Percentiles rank a stretch among this genome's conserved stretches.
These are phyloP conservation scores for Melanotaenia trifasciata DNA, from an alignment of 2,797 vertebrate species.

Conservation along the genomic window DNA sequence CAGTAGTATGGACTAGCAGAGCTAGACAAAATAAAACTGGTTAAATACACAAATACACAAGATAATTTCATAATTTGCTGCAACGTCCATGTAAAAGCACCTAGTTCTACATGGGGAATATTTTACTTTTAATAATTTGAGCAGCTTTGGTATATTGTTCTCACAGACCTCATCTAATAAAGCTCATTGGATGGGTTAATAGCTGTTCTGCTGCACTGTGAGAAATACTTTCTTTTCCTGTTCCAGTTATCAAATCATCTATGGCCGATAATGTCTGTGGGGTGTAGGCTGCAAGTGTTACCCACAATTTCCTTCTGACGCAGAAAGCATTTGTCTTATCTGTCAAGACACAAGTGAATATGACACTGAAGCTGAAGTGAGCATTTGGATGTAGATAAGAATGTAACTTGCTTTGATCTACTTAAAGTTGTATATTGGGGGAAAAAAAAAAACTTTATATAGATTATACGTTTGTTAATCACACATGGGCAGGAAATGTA, in stretches of 20 bases:
- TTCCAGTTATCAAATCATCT: conserved; percentile 44
- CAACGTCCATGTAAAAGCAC: conserved; percentile 3
- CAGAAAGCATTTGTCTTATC: conserved; percentile 45
- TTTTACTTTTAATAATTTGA: neutral
- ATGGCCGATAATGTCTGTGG: conserved; percentile 43
- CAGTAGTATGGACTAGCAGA: neutral
- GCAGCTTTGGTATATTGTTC: conserved; percentile 7
- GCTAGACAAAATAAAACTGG: neutral
- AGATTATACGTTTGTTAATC: neutral
- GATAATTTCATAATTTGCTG: conserved; percentile 21
- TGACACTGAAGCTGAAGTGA: neutral
- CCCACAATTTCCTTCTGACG: conserved; percentile 55
- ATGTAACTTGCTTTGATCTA: conserved; percentile 17
- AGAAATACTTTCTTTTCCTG: conserved; percentile 41
- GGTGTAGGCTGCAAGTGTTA: conserved; percentile 49
- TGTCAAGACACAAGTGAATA: conserved; percentile 43
- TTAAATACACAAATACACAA: conserved; percentile 14
- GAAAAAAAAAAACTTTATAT: neutral
- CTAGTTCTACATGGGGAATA: neutral
- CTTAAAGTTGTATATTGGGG: neutral
- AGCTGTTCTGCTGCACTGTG: conserved; percentile 22
- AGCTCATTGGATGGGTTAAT: conserved; percentile 14
- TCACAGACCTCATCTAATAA: neutral
- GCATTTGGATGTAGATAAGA: conserved; percentile 28
- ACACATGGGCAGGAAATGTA: neutral